Evolutionary conservation across 1,140 invertebrate species (phyloP), one percentile per base, ranked within the genome.

Genomic region (Orius laevigatus): DNA sequence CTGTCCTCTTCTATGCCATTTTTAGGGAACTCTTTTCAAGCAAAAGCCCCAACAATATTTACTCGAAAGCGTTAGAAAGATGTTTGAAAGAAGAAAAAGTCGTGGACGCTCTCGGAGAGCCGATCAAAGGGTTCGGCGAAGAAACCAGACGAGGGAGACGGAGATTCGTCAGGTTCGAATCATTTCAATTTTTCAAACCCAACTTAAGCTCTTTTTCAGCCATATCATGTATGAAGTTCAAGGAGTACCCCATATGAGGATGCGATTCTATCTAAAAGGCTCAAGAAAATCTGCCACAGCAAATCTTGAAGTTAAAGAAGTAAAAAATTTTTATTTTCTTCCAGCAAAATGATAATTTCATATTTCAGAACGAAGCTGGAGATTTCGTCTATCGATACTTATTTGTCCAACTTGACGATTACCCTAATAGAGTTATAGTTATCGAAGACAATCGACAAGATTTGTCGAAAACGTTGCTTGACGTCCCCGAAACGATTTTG

Each of bases 181-280:
- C 39, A 52, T 54, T 41, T 45, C 18, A 51, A 32, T 32, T 12
- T 36, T 9, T 49, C 3, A 71, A 72, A 52, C 72, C 14, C 4
- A n/a, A 34, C 6, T 10, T 41, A 15, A 15, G 8, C 8, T 10
- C 11, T 44, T 72, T 72, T 78, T 66, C 53, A 87, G 81, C 51
- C 80, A 88, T 68, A 64, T 67, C 20, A 70, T 76, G 53, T 88
- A 80, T 63, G 69, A 76, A 48, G 75, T 78, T 33, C 72, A 86
- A 63, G 85, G 82, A 16, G 70, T 73, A 11, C 75, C 79, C 55
- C 78, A 82, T 58, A 75, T 93, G 66, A 74, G 83, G 56, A 87
- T 93, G 78, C 76, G 80, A 60, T 94, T 93, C 66, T 87, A 92
- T 60, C 72, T 94, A 33, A 78, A 90, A 68, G 89, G 90, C 16